Conservation (phyloP, 2,888 invertebrate species). For the Zonitis immaculata region DNA sequence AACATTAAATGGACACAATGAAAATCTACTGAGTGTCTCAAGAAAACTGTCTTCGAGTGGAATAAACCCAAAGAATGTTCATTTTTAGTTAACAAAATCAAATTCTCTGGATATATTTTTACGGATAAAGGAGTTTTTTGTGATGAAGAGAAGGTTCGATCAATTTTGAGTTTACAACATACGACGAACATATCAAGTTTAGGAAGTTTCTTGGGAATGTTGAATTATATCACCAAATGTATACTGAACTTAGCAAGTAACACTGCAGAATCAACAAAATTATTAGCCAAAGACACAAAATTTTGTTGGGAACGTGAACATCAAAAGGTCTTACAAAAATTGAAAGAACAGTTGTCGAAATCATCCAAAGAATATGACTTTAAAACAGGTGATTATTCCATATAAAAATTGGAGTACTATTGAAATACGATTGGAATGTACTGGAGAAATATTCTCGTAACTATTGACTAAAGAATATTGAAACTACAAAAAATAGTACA, state of each 20-base stretch:
- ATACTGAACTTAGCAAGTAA: slow-evolving; percentile 6
- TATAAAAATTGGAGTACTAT: too few relatives aligned
- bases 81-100: slow-evolving; percentile 22
- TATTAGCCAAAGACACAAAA: slow-evolving; percentile 1
- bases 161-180: slow-evolving; percentile 23
- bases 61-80: slow-evolving; percentile 36
- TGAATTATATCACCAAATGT: slow-evolving; percentile 8
- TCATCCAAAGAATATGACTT: too few relatives aligned
- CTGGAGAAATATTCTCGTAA: too few relatives aligned
- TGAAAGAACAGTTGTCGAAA: not conserved
- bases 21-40: too few relatives aligned
- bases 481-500: too few relatives aligned
- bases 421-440: too few relatives aligned
- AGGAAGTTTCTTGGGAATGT: slow-evolving; percentile 10
- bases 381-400: too few relatives aligned
- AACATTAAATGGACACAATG: too few relatives aligned
- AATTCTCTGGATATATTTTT: slow-evolving; percentile 34
- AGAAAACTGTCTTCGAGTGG: too few relatives aligned
- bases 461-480: too few relatives aligned
- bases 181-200: slow-evolving; percentile 2
- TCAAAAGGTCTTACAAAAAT: not conserved
- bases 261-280: not conserved
- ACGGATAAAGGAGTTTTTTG: slow-evolving; percentile 31
- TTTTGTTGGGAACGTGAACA: slow-evolving; percentile 1
- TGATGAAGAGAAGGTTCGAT: slow-evolving; percentile 26